Conservation (phyloP, 1,140 invertebrate species). For the Heterodera schachtii region DNA sequence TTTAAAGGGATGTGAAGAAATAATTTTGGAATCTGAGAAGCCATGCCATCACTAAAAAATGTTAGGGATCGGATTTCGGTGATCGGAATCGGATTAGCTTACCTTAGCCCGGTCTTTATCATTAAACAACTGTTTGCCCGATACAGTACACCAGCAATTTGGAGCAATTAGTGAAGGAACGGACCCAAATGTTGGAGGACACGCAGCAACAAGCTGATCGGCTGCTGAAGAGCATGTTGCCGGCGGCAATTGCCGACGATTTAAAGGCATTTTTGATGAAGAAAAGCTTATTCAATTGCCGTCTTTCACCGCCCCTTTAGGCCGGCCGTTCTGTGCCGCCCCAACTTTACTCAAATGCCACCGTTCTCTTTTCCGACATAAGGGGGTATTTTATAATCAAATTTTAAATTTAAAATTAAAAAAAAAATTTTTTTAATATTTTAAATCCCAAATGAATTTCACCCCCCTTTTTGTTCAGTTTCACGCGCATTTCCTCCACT, state of each 20-base stretch:
- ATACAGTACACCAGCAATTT: constrained; percentile 61
- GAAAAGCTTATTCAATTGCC: constrained; percentile 55
- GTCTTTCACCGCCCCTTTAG: constrained; percentile 64
- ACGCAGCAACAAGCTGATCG: constrained; percentile 65
- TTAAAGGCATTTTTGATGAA: constrained; percentile 61
- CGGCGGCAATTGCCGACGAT: constrained; percentile 66
- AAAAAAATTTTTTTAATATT: not conserved
- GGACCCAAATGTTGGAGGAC: constrained; percentile 62
- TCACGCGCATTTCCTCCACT: constrained; percentile 63
- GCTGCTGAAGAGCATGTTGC: constrained; percentile 63
- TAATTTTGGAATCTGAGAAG: no score
- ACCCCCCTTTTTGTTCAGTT: constrained; percentile 21
- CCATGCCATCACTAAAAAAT: no score
- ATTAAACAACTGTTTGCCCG: no score
- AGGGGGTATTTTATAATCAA: constrained; percentile 50
- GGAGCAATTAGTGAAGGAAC: constrained; percentile 54
- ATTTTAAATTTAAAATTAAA: constrained; percentile 16
- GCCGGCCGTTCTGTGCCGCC: constrained; percentile 65
- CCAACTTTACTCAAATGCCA: constrained; percentile 66
- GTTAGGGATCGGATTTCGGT: no score
- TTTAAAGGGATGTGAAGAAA: no score
- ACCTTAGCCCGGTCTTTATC: no score
- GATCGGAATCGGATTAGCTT: no score
- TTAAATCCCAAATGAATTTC: no score
- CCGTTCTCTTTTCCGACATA: constrained; percentile 67